phyloP scores from a whole-genome alignment of 2,888 invertebrate species.

The Dolichopus griseipennis region DNA sequence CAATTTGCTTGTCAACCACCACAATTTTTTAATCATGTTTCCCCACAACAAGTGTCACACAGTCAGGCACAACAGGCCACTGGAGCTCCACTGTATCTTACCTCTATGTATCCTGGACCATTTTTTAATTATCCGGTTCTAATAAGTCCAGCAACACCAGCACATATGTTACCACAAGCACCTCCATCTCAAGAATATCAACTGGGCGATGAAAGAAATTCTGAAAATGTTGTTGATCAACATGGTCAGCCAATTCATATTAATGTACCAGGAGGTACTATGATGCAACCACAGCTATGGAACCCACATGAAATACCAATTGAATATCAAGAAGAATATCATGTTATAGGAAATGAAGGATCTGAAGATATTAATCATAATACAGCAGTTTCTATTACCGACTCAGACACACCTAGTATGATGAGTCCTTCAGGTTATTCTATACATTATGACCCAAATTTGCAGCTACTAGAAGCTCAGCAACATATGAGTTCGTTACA shows the following conservation, averaged over 20 bases:
- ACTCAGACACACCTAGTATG: constrained; percentile 39
- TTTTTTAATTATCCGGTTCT: constrained; percentile 31
- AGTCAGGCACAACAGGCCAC: constrained; percentile 37
- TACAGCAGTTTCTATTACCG: constrained; percentile 32
- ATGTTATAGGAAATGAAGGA: constrained; percentile 24
- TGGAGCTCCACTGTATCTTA: constrained; percentile 34
- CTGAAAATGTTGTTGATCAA: background rate
- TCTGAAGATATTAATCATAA: constrained; percentile 39
- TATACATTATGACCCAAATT: constrained; percentile 35
- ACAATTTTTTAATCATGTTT: constrained; percentile 25
- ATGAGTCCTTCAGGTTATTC: constrained; percentile 37
- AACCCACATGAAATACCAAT: constrained; percentile 30
- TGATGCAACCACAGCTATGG: constrained; percentile 28
- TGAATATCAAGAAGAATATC: constrained; percentile 36
- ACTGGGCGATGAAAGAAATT: background rate
- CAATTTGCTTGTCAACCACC: constrained; percentile 20
- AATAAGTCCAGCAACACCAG: constrained; percentile 13
- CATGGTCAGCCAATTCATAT: constrained; percentile 3
- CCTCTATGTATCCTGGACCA: constrained; percentile 31
- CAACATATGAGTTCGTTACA: constrained; percentile 41
- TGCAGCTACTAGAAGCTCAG: constrained; percentile 34
- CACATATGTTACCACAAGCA: constrained; percentile 27
- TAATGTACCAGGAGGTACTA: background rate
- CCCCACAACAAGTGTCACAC: constrained; percentile 28
- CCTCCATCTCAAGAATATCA: constrained; percentile 1